These are phyloP conservation scores for Ophthalmolycus amberensis DNA, from an alignment of 2,113 vertebrate species.

Conservation along the genomic window DNA sequence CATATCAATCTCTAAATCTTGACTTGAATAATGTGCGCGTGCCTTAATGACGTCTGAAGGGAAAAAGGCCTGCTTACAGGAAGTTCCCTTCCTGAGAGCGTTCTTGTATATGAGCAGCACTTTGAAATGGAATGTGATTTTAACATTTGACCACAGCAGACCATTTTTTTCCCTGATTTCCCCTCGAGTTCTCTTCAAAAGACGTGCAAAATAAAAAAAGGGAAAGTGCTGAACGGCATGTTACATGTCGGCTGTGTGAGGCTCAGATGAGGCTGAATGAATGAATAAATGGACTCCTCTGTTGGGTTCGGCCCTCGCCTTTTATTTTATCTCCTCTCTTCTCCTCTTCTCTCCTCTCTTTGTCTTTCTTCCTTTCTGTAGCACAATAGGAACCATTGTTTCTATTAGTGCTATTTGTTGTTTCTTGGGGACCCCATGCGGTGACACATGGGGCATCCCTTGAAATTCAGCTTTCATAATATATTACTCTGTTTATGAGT, in stretches of 20 bases:
- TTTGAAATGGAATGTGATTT: constrained; percentile 10
- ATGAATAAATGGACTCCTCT: constrained; percentile 38
- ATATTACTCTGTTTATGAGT: constrained; percentile 27
- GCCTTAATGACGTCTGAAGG: background rate
- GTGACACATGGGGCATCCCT: constrained; percentile 50
- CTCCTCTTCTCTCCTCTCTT: background rate
- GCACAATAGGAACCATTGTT: constrained; percentile 64
- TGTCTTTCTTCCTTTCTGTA: constrained; percentile 14
- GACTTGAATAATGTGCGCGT: background rate
- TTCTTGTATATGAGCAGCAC: background rate
- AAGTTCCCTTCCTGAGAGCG: background rate
- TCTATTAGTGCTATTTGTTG: constrained; percentile 61
- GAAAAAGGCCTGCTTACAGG: background rate
- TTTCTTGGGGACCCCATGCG: constrained; percentile 56
- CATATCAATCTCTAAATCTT: background rate
- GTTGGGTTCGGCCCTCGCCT: constrained; percentile 5
- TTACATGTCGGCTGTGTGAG: background rate
- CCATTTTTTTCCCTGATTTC: background rate
- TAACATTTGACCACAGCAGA: background rate
- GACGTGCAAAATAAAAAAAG: background rate
- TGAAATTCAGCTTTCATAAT: constrained; percentile 45
- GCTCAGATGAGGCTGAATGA: constrained; percentile 5
- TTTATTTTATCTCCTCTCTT: background rate
- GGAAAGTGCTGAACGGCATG: background rate
- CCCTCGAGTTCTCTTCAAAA: constrained; percentile 1